phyloP scores from a whole-genome alignment of 1,140 invertebrate species.

The Frieseomelitta varia region DNA sequence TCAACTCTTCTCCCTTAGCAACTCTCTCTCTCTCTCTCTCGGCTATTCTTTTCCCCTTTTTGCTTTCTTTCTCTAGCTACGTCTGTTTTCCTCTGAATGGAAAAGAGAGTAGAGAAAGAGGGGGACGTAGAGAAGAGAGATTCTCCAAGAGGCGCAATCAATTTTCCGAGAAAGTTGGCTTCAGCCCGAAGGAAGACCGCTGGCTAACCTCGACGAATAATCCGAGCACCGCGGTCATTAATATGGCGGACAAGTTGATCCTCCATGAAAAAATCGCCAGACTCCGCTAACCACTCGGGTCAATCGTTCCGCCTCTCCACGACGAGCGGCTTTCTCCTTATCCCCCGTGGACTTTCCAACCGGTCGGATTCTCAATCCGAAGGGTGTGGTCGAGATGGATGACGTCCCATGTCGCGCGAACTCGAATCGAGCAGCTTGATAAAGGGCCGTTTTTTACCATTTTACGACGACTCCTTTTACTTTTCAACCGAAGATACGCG shows the following conservation, averaged over 20 bases:
- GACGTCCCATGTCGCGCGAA: not conserved
- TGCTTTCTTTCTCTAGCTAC: not conserved
- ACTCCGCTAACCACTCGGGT: conserved; percentile 47
- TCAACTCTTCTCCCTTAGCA: not conserved
- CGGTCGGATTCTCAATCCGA: not conserved
- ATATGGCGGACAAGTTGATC: conserved; percentile 73
- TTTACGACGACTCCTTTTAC: conserved; percentile 21
- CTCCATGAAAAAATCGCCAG: conserved; percentile 66
- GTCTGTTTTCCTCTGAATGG: not conserved
- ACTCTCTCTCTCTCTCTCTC: not conserved
- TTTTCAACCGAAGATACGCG: not conserved
- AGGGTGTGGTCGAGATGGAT: conserved; percentile 15
- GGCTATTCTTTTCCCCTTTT: not conserved
- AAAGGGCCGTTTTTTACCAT: conserved; percentile 42
- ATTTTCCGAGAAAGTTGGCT: conserved; percentile 60
- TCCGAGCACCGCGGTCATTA: conserved; percentile 68
- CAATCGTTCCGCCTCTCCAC: conserved; percentile 43
- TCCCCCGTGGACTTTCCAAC: conserved; percentile 11
- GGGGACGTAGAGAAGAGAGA: not conserved
- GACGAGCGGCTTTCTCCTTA: conserved; percentile 15
- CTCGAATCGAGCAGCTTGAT: conserved; percentile 18
- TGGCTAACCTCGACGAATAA: conserved; percentile 66
- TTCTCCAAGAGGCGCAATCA: conserved; percentile 53
- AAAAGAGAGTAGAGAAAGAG: not conserved
- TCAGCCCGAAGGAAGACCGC: conserved; percentile 26